Base-by-base conservation (phyloP, 2,888 invertebrate genomes). In the Cistogaster globosa region DNA sequence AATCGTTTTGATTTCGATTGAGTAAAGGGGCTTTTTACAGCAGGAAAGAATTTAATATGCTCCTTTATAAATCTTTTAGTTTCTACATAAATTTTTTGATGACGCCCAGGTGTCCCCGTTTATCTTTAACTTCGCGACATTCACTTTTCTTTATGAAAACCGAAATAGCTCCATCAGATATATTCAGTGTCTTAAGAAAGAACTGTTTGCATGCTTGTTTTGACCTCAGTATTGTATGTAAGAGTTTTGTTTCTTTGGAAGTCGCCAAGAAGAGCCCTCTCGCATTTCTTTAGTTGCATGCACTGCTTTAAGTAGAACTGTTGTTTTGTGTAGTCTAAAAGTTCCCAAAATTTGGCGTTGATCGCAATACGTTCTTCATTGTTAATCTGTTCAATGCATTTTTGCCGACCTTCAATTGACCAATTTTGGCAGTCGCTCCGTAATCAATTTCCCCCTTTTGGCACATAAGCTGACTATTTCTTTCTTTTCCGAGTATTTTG, bases 61-160 rank as follows among this genome's bases (percentile, higher is more conserved):
- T 68, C 55, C 55, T 51, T 51, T 32, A 67, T 51, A n/a, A 51
- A 36, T 48, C 51, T 51, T 67, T 18, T 67, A 67, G 65, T 67
- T 18, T 51, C 51, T 51, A 32, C 18, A 51, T 67, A 0, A 18
- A 51, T 18, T 67, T 51, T 67, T 51, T 32, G 0, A 67, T 48
- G 32, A 65, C 48, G 48, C 45, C 22, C 63, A 65, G 58, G 36
- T 36, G 36, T 58, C 58, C 58, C 58, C 58, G 45, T 63, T 58
- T 58, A 58, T 58, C 36, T 58, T 36, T 58, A 58, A 58, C 58
- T 58, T 36, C 36, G 32, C 36, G 58, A 58, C 63, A 63, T 63
- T 63, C 12, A 63, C 26, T 65, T 65, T 65, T 65, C 65, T 65
- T 65, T 26, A 65, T n/a, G 48, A 65, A 65, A 65, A 65, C 65